These are phyloP conservation scores for Melopsittacus undulatus DNA, from an alignment of 2,797 vertebrate genomes.

Conservation along the genomic window DNA sequence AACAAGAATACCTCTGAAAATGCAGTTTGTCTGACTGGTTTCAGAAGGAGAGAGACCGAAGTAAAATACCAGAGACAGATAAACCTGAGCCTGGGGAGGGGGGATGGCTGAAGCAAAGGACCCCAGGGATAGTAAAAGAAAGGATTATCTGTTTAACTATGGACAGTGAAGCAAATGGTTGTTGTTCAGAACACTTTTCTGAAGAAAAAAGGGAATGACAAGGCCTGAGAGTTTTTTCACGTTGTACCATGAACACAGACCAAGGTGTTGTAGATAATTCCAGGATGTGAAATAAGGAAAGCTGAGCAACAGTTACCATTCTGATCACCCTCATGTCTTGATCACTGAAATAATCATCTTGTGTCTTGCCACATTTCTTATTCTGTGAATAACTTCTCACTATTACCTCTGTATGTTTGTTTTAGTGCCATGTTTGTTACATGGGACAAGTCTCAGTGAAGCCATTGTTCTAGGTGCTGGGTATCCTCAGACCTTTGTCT, in stretches of 20 bases:
- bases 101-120: neutral
- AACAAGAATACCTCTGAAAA: neutral
- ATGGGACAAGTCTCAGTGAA: neutral
- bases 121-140: neutral
- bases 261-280: neutral
- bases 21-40: neutral
- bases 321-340: neutral
- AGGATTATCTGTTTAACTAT: neutral
- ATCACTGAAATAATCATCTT: neutral
- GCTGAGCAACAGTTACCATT: neutral
- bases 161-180: neutral
- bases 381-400: neutral
- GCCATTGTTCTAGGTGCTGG: neutral
- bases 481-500: neutral
- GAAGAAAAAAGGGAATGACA: neutral
- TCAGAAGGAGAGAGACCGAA: neutral
- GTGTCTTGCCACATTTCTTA: neutral
- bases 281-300: neutral
- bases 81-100: neutral
- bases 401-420: neutral
- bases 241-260: neutral
- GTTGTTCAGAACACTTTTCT: neutral
- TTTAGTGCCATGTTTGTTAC: neutral
- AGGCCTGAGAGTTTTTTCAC: neutral
- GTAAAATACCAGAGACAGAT: neutral